Evolutionary conservation across 2,888 invertebrate species (phyloP).

Genomic region (Latrodectus elegans): DNA sequence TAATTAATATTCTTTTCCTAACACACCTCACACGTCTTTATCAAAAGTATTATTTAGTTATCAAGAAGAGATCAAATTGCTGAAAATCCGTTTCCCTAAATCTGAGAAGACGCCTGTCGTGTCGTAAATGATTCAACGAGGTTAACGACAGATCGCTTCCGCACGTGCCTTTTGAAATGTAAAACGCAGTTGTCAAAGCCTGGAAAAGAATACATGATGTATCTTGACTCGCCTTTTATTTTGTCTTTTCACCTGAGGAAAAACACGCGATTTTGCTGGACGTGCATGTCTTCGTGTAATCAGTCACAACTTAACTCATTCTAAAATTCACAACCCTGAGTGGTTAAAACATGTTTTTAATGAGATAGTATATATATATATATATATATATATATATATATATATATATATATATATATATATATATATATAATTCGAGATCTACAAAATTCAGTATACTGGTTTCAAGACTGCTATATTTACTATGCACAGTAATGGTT

Average conservation of each 20-base stretch:
- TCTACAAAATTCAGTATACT: no score
- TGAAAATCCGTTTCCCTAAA: slow-evolving; percentile 28
- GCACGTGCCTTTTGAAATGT: slow-evolving; percentile 13
- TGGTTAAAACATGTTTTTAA: neutral
- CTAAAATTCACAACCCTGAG: neutral
- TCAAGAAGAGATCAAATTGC: neutral
- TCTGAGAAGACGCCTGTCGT: slow-evolving; percentile 35
- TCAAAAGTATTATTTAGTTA: no score
- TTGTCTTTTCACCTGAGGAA: slow-evolving; percentile 29
- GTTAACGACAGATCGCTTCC: slow-evolving; percentile 37
- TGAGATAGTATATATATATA: no score
- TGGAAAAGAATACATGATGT: slow-evolving; percentile 11
- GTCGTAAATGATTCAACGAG: slow-evolving; percentile 27
- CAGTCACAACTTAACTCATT: slow-evolving; percentile 1
- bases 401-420: no score
- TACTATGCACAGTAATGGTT: no score
- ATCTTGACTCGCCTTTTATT: slow-evolving; percentile 45
- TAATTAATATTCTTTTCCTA: no score
- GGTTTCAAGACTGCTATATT: no score
- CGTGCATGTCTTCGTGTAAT: slow-evolving; percentile 15
- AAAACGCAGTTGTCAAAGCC: slow-evolving; percentile 11
- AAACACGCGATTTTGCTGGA: slow-evolving; percentile 20
- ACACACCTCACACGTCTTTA: no score
- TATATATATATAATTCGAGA: no score
- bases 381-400: no score